phyloP scores from a whole-genome alignment of 92 coral and sea anemone species.

The Palythoa grandis region DNA sequence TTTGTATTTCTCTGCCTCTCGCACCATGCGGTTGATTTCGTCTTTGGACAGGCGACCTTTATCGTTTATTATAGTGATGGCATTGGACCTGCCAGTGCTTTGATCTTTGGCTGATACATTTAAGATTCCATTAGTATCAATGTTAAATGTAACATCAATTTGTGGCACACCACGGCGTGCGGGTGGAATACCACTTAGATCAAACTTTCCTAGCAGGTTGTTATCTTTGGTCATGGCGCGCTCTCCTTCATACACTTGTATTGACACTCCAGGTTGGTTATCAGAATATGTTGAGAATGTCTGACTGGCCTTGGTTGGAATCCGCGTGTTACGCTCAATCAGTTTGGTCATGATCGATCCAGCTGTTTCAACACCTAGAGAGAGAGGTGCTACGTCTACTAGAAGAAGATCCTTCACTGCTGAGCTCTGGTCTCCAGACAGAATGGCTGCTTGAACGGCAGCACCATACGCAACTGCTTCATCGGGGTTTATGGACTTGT shows the following conservation, averaged over 20 bases:
- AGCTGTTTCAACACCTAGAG: conserved; percentile 82
- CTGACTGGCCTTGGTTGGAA: conserved; percentile 77
- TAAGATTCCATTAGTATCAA: conserved; percentile 84
- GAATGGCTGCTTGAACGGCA: conserved; percentile 61
- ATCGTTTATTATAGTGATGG: conserved; percentile 82
- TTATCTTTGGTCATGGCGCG: conserved; percentile 30
- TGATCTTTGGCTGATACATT: conserved; percentile 45
- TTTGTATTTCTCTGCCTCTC: conserved; percentile 75
- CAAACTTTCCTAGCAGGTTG: conserved; percentile 80
- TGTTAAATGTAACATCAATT: conserved; percentile 78
- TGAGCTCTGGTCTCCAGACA: conserved; percentile 74
- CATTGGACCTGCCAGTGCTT: conserved; percentile 76
- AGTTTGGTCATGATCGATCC: conserved; percentile 79
- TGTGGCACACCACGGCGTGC: conserved; percentile 87
- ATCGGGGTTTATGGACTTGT: conserved; percentile 84
- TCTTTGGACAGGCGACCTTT: conserved; percentile 81
- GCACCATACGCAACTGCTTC: conserved; percentile 92
- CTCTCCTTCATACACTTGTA: conserved; percentile 9
- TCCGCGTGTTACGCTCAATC: conserved; percentile 68
- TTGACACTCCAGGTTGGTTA: conserved; percentile 50
- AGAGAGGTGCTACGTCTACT: conserved; percentile 79
- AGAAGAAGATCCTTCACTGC: conserved; percentile 75
- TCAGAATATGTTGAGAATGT: conserved; percentile 77
- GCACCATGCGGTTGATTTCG: conserved; percentile 80
- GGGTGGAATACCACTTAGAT: conserved; percentile 82